Evolutionary conservation across 1,140 invertebrate species (phyloP).

Genomic region (Plutomurus gul): DNA sequence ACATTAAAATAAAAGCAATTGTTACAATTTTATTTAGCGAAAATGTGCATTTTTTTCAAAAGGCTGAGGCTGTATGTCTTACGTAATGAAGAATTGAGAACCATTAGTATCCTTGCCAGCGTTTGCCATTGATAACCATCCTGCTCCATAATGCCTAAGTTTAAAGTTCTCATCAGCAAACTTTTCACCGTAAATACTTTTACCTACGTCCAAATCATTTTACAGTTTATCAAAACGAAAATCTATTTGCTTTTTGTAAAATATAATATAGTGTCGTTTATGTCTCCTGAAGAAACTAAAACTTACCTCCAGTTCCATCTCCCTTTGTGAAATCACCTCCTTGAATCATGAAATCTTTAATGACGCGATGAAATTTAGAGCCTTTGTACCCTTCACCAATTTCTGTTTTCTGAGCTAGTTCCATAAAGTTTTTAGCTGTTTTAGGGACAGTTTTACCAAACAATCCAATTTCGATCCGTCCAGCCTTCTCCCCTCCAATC

Average conservation of each 20-base stretch:
- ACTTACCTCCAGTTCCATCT: conserved; percentile 84
- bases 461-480: conserved; percentile 83
- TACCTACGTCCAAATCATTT: conserved; percentile 63
- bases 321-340: conserved; percentile 89
- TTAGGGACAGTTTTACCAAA: conserved; percentile 95
- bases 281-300: too few species aligned
- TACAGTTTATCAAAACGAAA: neutral
- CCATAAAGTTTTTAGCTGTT: conserved; percentile 88
- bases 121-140: conserved; percentile 42
- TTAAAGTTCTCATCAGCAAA: conserved; percentile 98
- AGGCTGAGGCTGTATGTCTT: neutral
- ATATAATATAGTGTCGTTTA: conserved; percentile 47
- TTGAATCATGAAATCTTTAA: conserved; percentile 95
- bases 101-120: conserved; percentile 96
- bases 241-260: neutral
- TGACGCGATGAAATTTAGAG: conserved; percentile 84
- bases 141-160: conserved; percentile 86
- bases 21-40: too few species aligned
- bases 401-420: conserved; percentile 78
- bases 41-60: too few species aligned
- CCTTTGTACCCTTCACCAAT: conserved; percentile 56
- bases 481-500: conserved; percentile 77
- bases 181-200: conserved; percentile 89
- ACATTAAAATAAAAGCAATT: neutral
- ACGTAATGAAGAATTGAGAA: conserved; percentile 96